phyloP scores from a whole-genome alignment of 2,113 vertebrate genomes.

The Coregonus clupeaformis region DNA sequence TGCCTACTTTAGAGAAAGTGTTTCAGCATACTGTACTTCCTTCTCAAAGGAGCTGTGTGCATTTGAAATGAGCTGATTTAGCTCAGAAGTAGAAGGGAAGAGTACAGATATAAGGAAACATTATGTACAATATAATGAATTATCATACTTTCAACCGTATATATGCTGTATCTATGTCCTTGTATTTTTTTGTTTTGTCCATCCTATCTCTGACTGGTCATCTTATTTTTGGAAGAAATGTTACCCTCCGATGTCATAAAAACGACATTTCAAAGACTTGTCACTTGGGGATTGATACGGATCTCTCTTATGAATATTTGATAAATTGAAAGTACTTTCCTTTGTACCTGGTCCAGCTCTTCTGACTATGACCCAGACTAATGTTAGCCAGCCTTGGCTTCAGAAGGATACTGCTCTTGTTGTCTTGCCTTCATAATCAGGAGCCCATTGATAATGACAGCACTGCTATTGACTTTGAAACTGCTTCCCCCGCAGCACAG shows the following conservation, averaged over 20 bases:
- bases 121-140: neutral
- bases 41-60: neutral
- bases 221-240: neutral
- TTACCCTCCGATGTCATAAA: neutral
- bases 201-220: neutral
- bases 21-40: neutral
- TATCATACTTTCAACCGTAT: neutral
- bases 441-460: conserved; percentile 17
- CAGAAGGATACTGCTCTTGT: conserved; percentile 22
- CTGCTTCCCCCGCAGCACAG: conserved; percentile 6
- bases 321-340: conserved; percentile 27
- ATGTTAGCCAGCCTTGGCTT: conserved; percentile 5
- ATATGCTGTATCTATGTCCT: neutral
- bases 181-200: too few species aligned
- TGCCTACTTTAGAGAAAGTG: neutral
- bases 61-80: neutral
- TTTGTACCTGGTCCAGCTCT: conserved; percentile 40
- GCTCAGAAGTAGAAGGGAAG: too few species aligned
- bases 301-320: neutral
- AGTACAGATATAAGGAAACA: neutral
- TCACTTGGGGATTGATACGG: neutral
- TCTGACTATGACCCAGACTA: conserved; percentile 32
- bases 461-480: neutral
- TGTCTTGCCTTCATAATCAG: conserved; percentile 4
- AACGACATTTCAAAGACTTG: neutral